Evolutionary conservation across 30 jellyfish, hydroid and myxozoan species (phyloP).

Genomic region (Cassiopea andromeda): DNA sequence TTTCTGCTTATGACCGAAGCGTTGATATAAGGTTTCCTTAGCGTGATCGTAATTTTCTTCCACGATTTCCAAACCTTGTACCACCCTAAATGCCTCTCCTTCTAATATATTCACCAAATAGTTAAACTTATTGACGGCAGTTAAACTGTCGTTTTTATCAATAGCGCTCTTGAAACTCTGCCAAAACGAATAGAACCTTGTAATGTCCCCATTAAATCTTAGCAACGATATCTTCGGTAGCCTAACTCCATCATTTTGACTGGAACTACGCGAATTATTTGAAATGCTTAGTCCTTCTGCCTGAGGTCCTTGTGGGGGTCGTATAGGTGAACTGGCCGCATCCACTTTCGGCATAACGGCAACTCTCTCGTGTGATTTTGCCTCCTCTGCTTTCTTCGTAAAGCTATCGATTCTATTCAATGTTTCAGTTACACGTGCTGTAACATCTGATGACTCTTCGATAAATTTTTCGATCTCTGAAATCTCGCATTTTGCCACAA

Average conservation of each 20-base stretch:
- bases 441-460: neutral
- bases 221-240: conserved; percentile 39
- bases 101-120: conserved; percentile 37
- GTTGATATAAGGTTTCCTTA: conserved; percentile 18
- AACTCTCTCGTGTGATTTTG: neutral
- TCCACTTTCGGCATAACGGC: neutral
- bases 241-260: neutral
- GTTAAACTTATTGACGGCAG: conserved; percentile 36
- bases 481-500: neutral
- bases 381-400: conserved; percentile 2
- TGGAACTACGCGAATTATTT: neutral
- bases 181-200: conserved; percentile 30
- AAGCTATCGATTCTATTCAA: neutral
- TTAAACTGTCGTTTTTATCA: conserved; percentile 17
- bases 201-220: conserved; percentile 61
- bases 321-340: neutral
- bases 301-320: neutral
- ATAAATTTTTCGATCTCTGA: neutral
- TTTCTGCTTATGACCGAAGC: conserved; percentile 45
- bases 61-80: conserved; percentile 46
- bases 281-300: neutral
- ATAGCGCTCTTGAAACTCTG: conserved; percentile 6
- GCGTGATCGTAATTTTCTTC: conserved; percentile 53
- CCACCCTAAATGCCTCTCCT: conserved; percentile 50
- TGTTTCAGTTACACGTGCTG: neutral